phyloP scores from a whole-genome alignment of 2,888 invertebrate genomes.

The Molorchus minor region DNA sequence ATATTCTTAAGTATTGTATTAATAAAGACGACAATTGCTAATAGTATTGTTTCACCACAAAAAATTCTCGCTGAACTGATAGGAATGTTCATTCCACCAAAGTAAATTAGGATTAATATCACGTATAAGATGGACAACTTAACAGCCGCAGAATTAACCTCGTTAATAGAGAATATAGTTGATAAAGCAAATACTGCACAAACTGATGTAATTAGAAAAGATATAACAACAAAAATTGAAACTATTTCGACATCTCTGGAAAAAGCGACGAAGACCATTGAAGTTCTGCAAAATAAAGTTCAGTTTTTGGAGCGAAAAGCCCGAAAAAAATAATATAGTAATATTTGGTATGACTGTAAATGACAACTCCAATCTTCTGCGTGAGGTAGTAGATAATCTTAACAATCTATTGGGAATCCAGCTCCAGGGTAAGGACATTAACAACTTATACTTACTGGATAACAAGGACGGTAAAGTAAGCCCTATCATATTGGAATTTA shows the following conservation, averaged over 20 bases:
- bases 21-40: too few relatives aligned
- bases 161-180: not conserved
- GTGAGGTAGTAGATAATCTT: not conserved
- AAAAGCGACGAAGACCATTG: not conserved
- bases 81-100: conserved; percentile 1
- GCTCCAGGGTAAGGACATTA: too few relatives aligned
- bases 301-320: not conserved
- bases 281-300: not conserved
- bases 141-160: not conserved
- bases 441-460: too few relatives aligned
- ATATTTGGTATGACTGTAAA: not conserved
- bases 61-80: too few relatives aligned
- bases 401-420: too few relatives aligned
- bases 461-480: too few relatives aligned
- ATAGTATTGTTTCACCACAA: too few relatives aligned
- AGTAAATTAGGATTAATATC: not conserved
- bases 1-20: too few relatives aligned
- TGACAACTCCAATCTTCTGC: not conserved
- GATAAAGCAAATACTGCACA: not conserved
- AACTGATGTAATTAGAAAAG: not conserved
- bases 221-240: not conserved
- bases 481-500: too few relatives aligned
- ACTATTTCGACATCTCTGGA: not conserved
- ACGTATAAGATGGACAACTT: not conserved
- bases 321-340: not conserved